A percentile compares a stretch with the other conserved stretches of the same genome.
These are phyloP conservation scores for Nesidiocoris tenuis DNA, from an alignment of 2,888 invertebrate genomes.

Conservation along the genomic window DNA sequence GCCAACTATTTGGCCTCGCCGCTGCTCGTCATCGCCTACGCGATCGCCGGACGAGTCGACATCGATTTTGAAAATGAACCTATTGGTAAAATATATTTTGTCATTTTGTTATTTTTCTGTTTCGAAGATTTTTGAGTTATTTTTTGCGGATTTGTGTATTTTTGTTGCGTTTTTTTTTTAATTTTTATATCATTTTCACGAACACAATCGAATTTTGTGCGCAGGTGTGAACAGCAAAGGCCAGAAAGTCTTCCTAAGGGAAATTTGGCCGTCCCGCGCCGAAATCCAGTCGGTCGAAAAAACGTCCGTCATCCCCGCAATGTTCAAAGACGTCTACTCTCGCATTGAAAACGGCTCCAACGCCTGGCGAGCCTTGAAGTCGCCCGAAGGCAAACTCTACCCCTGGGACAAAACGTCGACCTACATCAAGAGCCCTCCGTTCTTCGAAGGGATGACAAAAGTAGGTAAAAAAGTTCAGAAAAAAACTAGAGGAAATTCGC, in stretches of 20 bases:
- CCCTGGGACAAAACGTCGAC: slow-evolving; percentile 89
- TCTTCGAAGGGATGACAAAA: slow-evolving; percentile 81
- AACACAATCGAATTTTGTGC: too few species aligned
- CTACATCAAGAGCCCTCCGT: slow-evolving; percentile 94
- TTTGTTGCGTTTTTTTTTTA: too few species aligned
- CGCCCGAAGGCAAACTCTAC: slow-evolving; percentile 80
- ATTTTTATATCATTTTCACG: too few species aligned
- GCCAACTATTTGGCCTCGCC: slow-evolving; percentile 99
- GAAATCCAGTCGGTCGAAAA: slow-evolving; percentile 90
- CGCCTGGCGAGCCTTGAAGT: slow-evolving; percentile 79
- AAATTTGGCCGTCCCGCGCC: slow-evolving; percentile 91
- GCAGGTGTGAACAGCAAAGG: slow-evolving; percentile 61
- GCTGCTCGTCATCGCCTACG: slow-evolving; percentile 93
- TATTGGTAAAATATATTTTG: slow-evolving; percentile 60
- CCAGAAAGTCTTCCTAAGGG: slow-evolving; percentile 75
- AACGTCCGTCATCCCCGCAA: slow-evolving; percentile 86
- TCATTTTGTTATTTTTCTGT: too few species aligned
- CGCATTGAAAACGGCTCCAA: slow-evolving; percentile 81
- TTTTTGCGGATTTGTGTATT: too few species aligned
- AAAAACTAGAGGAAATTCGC: too few species aligned
- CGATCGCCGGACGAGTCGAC: slow-evolving; percentile 90
- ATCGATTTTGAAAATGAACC: slow-evolving; percentile 93
- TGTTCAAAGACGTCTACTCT: slow-evolving; percentile 89
- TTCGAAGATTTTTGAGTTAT: too few species aligned
- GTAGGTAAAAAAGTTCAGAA: slow-evolving; percentile 58